Base-by-base conservation (phyloP, 1,140 invertebrate species). In the Oreohelix idahoensis region DNA sequence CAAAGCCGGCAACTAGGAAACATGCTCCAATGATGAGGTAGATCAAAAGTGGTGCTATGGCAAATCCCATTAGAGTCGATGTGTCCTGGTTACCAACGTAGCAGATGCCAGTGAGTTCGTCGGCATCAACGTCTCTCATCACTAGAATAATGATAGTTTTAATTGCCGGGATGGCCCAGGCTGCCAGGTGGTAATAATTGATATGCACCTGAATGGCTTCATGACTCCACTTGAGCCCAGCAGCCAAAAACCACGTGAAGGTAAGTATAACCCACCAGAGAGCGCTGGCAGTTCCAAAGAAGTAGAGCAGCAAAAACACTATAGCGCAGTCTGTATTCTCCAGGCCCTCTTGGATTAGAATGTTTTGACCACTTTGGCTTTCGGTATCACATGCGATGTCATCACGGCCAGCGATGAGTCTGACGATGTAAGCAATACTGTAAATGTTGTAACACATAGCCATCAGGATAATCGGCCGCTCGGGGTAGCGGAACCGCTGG, bases 371-470 rank as follows among this genome's bases (percentile, higher is more conserved):
- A 79, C 85, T 90, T 63, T 87, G 89, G 51, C 86, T 87, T 79
- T 90, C 87, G 23, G 83, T 85, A 81, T 89, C 86, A 93, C 89
- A 94, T 91, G 88, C 93, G 93, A 92, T 94, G 94, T 89, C 94
- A 93, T 87, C 94, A 90, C 92, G 90, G 45, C 92, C 96, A 11
- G 95, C 95, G 35, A 95, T 94, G 36, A 96, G 94, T 13, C 96
- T 94, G 77, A 98, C 95, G 49, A 99, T 95, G 93, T 98, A 99
- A 45, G 96, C 96, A 85, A 97, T 93, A 71, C 97, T 96, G 45
- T 99, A 97, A 94, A 99, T 96, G 71, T 98, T 94, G 92, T 99
- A 99, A 91, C 98, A 99, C n/a, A 99, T 95, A 36, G 97, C 97
- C 81, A 99, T 93, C 92, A 98, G 99, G 86, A 99, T 98, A 84